Percentiles rank a stretch among this genome's conserved stretches.
Conservation (phyloP, 2,888 invertebrate species). For the Odontocerum albicorne region DNA sequence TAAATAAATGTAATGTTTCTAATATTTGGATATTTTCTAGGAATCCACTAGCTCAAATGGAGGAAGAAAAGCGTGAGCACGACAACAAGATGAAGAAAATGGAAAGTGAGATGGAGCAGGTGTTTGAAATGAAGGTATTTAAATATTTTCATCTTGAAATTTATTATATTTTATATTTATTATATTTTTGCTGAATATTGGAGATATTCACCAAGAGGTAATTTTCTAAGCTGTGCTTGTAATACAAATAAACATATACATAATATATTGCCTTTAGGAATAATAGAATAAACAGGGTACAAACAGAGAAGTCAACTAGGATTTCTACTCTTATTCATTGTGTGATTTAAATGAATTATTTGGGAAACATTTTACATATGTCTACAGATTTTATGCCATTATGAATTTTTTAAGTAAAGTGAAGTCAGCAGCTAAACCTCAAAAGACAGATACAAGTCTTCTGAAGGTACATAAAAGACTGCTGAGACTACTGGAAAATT, state of each 20-base stretch:
- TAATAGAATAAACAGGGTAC: too few species aligned
- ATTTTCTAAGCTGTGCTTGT: background rate
- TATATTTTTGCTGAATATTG: background rate
- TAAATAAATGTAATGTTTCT: slow-evolving; percentile 1
- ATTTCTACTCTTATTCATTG: too few species aligned
- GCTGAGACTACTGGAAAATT: too few species aligned
- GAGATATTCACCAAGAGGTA: background rate
- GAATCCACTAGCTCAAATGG: slow-evolving; percentile 98
- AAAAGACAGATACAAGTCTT: too few species aligned
- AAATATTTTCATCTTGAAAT: background rate
- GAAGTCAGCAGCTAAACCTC: too few species aligned
- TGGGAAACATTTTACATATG: too few species aligned
- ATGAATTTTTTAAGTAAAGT: too few species aligned
- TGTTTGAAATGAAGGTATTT: slow-evolving; percentile 91
- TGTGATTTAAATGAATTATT: too few species aligned
- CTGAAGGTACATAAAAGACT: too few species aligned
- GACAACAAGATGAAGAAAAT: slow-evolving; percentile 97
- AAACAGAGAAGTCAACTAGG: too few species aligned
- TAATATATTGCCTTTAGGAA: background rate
- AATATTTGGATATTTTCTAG: slow-evolving; percentile 54
- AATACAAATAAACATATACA: too few species aligned
- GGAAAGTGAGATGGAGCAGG: slow-evolving; percentile 99
- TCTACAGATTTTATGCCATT: too few species aligned
- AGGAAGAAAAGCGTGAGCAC: slow-evolving; percentile 96
- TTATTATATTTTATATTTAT: background rate